These are phyloP conservation scores for Noctua fimbriata DNA, from an alignment of 2,888 invertebrate species.

Conservation along the genomic window DNA sequence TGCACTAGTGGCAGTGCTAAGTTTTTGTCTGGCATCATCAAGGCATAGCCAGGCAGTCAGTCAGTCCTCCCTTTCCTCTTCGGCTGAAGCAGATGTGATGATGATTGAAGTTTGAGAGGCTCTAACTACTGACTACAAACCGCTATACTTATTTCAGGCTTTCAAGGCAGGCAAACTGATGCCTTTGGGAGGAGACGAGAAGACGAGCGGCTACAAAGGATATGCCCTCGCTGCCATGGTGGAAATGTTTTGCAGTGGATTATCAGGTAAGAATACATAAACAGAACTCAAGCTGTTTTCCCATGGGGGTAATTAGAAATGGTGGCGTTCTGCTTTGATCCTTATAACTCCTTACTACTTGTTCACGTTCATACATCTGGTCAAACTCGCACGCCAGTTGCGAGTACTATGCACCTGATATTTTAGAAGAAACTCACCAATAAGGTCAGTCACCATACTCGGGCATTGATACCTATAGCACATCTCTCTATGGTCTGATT, in stretches of 20 bases:
- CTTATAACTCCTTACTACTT: neutral
- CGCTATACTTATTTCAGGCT: slow-evolving; percentile 81
- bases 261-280: slow-evolving; percentile 89
- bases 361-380: neutral
- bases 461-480: too few species aligned
- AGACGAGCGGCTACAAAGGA: slow-evolving; percentile 96
- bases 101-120: neutral
- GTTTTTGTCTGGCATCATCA: neutral
- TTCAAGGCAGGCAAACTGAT: slow-evolving; percentile 90
- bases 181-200: slow-evolving; percentile 94
- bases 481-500: too few species aligned
- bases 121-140: neutral
- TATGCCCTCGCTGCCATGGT: slow-evolving; percentile 96
- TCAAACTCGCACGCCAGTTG: neutral
- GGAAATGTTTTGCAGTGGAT: slow-evolving; percentile 96
- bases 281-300: neutral
- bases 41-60: neutral
- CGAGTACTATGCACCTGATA: neutral
- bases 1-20: neutral
- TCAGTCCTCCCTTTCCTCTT: neutral
- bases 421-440: neutral
- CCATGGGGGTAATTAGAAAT: neutral
- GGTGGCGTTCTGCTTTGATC: too few species aligned
- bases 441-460: neutral
- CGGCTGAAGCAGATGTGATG: neutral